A percentile compares a stretch with the other conserved stretches of the same genome.
Evolutionary conservation across 1,140 invertebrate species (phyloP).

Genomic region (Cotesia chilonis): DNA sequence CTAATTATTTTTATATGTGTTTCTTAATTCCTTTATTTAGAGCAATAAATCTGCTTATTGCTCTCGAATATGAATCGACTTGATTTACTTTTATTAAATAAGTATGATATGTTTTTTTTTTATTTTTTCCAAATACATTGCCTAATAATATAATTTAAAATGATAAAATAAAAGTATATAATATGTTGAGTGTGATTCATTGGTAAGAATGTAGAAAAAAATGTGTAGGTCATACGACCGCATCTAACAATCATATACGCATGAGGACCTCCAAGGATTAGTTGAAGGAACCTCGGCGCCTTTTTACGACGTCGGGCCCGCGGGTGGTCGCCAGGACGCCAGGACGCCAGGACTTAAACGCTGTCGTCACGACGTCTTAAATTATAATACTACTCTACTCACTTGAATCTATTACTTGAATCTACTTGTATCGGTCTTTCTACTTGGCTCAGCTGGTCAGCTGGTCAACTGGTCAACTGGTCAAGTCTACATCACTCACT

Average conservation of each 20-base stretch:
- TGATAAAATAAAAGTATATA: too few relatives aligned
- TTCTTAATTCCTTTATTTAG: neutral
- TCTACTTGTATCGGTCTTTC: neutral
- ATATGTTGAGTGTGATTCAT: too few relatives aligned
- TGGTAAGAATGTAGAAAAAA: neutral
- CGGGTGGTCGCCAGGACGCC: slow-evolving; percentile 54
- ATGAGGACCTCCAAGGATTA: slow-evolving; percentile 32
- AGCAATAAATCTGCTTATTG: too few relatives aligned
- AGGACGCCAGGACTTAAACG: neutral
- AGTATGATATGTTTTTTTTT: too few relatives aligned
- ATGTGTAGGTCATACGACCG: neutral
- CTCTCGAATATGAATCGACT: too few relatives aligned
- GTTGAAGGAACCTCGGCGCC: slow-evolving; percentile 28
- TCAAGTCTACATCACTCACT: too few relatives aligned
- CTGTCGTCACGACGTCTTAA: slow-evolving; percentile 38
- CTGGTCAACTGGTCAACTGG: too few relatives aligned
- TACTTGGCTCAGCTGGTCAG: neutral
- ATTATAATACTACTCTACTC: slow-evolving; percentile 38
- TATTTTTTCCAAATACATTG: too few relatives aligned
- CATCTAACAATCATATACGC: neutral
- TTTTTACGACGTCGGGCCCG: slow-evolving; percentile 43
- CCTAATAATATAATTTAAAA: too few relatives aligned
- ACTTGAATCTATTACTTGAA: too few relatives aligned
- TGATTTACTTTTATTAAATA: too few relatives aligned
- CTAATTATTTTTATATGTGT: slow-evolving; percentile 42